Evolutionary conservation across 2,113 vertebrate genomes (phyloP).

Genomic region (Pygoscelis adeliae): DNA sequence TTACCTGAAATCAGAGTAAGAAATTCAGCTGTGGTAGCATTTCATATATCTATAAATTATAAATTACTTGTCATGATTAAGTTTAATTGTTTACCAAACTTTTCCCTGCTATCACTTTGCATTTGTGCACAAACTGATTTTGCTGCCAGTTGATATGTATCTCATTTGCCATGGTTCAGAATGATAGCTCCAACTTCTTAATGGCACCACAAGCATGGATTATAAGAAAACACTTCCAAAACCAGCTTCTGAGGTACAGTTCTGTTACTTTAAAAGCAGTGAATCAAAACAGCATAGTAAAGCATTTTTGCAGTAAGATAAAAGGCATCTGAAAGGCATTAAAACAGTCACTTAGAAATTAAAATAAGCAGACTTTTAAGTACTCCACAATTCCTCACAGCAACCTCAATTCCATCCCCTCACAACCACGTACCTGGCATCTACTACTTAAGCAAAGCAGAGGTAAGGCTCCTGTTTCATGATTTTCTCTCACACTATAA

Average conservation of each 20-base stretch:
- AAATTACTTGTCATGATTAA: neutral
- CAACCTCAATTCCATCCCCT: neutral
- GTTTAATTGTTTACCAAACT: neutral
- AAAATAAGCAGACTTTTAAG: neutral
- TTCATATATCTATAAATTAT: neutral
- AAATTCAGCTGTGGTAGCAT: neutral
- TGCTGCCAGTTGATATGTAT: neutral
- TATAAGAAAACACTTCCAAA: neutral
- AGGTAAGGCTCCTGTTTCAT: neutral
- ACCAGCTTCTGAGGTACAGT: neutral
- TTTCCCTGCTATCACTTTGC: neutral
- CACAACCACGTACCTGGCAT: rapidly evolving
- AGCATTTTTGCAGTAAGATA: neutral
- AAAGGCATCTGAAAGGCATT: neutral
- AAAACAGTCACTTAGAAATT: neutral
- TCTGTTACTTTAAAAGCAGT: neutral
- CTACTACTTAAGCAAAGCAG: neutral
- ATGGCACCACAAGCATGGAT: neutral
- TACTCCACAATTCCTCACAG: neutral
- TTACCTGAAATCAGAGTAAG: neutral
- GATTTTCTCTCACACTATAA: neutral
- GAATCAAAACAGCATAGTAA: neutral
- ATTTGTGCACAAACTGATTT: neutral
- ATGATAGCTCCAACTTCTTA: neutral
- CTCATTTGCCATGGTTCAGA: neutral